Percentiles rank a stretch among this genome's conserved stretches.
Conservation (phyloP, 2,888 invertebrate species). For the Hemicrepidius hirtus region DNA sequence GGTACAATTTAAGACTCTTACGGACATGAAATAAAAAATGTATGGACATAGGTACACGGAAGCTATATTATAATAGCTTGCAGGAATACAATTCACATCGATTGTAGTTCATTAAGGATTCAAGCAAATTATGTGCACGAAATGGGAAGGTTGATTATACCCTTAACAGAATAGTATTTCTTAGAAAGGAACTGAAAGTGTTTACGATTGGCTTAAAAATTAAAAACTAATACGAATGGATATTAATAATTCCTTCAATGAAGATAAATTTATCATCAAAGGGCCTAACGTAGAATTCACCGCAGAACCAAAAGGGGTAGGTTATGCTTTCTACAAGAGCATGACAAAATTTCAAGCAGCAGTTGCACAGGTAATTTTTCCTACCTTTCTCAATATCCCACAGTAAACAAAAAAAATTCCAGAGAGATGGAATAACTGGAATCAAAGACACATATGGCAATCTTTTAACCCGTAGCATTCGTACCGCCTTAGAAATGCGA, state of each 20-base stretch:
- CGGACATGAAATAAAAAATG: not conserved
- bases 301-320: constrained; percentile 41
- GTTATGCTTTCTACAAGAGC: constrained; percentile 27
- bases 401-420: not conserved
- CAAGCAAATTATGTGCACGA: constrained; percentile 11
- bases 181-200: not conserved
- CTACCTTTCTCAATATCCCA: not conserved
- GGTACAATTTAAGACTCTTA: no score
- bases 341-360: constrained; percentile 23
- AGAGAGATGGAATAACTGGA: constrained; percentile 40
- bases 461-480: constrained; percentile 43
- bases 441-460: constrained; percentile 68
- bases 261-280: constrained; percentile 27
- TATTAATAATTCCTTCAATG: not conserved
- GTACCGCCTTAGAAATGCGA: constrained; percentile 53
- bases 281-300: constrained; percentile 6
- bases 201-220: not conserved
- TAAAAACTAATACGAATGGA: no score
- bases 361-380: constrained; percentile 38
- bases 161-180: not conserved
- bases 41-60: not conserved
- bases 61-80: not conserved
- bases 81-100: not conserved
- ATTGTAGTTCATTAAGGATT: constrained; percentile 5
- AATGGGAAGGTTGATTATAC: not conserved